A percentile compares a stretch with the other conserved stretches of the same genome.
Evolutionary conservation across 30 jellyfish, hydroid and myxozoan species (phyloP).

Genomic region (Phacellophora camtschatica): DNA sequence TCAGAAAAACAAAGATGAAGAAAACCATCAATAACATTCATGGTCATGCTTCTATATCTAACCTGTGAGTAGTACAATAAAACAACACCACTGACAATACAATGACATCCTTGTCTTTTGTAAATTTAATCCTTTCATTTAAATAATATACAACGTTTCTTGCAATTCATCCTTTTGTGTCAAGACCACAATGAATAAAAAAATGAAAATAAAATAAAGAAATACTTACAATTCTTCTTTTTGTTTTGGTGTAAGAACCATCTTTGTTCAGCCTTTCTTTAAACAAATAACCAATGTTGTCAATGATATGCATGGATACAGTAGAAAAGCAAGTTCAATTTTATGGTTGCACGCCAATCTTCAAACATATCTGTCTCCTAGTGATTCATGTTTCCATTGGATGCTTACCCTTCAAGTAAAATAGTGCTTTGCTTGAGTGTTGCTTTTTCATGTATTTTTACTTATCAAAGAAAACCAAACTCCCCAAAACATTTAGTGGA

Average conservation of each 20-base stretch:
- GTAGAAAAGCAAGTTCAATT: slow-evolving; percentile 10
- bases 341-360: background rate
- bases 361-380: slow-evolving; percentile 45
- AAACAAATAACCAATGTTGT: slow-evolving; percentile 31
- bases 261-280: slow-evolving; percentile 5
- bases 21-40: no score
- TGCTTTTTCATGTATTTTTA: no score
- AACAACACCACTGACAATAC: no score
- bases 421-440: no score
- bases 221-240: slow-evolving; percentile 89
- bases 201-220: background rate
- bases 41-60: no score
- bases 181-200: background rate
- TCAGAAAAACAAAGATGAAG: no score
- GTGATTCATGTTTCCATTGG: slow-evolving; percentile 16
- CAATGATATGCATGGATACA: slow-evolving; percentile 32
- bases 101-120: no score
- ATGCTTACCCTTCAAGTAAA: slow-evolving; percentile 3
- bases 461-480: no score
- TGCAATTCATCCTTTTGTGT: background rate
- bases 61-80: no score
- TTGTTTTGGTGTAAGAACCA: slow-evolving; percentile 95
- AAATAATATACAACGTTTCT: background rate
- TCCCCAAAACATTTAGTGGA: no score
- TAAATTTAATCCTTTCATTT: background rate